Percentiles rank a stretch among this genome's conserved stretches.
phyloP scores from a whole-genome alignment of 2,888 invertebrate species.

The Acleris cristana region DNA sequence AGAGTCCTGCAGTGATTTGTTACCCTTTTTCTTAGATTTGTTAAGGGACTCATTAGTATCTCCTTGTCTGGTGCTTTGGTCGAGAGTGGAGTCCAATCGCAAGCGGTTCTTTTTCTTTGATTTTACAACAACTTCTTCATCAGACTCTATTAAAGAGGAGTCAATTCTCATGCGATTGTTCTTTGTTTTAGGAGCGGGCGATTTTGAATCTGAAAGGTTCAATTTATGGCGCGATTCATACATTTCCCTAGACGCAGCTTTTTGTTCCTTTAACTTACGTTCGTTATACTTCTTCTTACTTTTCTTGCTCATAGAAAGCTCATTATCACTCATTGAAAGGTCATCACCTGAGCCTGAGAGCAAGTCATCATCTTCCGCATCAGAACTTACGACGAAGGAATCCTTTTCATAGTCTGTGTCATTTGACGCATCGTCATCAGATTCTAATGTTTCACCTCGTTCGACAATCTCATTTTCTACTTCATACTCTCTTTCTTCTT shows the following conservation, averaged over 20 bases:
- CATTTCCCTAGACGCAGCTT: conserved; percentile 76
- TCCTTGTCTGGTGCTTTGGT: conserved; percentile 45
- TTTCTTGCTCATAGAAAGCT: conserved; percentile 69
- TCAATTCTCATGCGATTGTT: conserved; percentile 55
- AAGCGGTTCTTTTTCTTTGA: conserved; percentile 60
- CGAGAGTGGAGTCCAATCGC: conserved; percentile 65
- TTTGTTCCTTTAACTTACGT: conserved; percentile 71
- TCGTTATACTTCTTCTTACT: conserved; percentile 75
- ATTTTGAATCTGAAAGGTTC: conserved; percentile 49
- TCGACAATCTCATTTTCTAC: conserved; percentile 76
- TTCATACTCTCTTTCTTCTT: conserved; percentile 75
- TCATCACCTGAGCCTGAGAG: conserved; percentile 76
- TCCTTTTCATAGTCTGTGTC: conserved; percentile 79
- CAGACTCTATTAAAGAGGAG: conserved; percentile 58
- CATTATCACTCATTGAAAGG: conserved; percentile 71
- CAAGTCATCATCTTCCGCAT: conserved; percentile 71
- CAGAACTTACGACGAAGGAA: conserved; percentile 82
- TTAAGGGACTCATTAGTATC: conserved; percentile 43
- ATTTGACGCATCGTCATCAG: conserved; percentile 70
- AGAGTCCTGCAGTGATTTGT: conserved; percentile 46
- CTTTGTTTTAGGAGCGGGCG: conserved; percentile 45
- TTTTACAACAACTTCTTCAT: conserved; percentile 50
- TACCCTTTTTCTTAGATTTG: conserved; percentile 23
- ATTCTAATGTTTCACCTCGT: conserved; percentile 80
- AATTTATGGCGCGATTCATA: conserved; percentile 69